phyloP scores from a whole-genome alignment of 2,888 invertebrate genomes.

The Colostygia pectinataria region DNA sequence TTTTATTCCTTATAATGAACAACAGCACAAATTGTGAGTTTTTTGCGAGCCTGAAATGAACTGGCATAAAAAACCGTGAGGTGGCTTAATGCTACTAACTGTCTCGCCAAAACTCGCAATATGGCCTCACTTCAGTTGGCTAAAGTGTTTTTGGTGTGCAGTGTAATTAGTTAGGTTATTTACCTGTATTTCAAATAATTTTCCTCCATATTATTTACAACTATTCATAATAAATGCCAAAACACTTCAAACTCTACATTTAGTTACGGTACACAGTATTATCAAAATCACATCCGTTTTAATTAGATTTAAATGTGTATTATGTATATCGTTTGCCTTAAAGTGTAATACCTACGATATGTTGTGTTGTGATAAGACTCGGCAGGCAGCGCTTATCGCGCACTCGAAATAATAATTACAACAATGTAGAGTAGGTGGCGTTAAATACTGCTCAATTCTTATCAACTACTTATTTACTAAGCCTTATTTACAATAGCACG shows the following conservation, averaged over 20 bases:
- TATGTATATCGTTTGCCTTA: conserved; percentile 1
- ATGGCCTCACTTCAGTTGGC: too few species aligned
- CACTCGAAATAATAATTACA: conserved; percentile 19
- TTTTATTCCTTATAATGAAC: not conserved
- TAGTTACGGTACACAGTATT: conserved; percentile 17
- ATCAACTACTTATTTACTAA: conserved; percentile 35
- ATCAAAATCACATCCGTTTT: conserved; percentile 19
- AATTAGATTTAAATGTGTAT: conserved; percentile 13
- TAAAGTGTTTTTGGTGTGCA: not conserved
- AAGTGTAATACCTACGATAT: not conserved
- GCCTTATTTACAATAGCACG: conserved; percentile 39
- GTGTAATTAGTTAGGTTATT: not conserved
- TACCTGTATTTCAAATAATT: conserved; percentile 2
- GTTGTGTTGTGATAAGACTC: conserved; percentile 5
- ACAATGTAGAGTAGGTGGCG: conserved; percentile 29
- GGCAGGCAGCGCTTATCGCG: conserved; percentile 8
- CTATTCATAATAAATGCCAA: conserved; percentile 36
- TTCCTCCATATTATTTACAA: conserved; percentile 27
- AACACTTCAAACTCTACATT: conserved; percentile 23
- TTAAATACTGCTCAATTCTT: conserved; percentile 50
- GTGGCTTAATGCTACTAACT: too few species aligned
- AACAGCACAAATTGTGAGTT: too few species aligned
- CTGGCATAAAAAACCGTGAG: too few species aligned
- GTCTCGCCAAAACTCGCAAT: too few species aligned
- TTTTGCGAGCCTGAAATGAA: too few species aligned